phyloP scores from a whole-genome alignment of 2,888 invertebrate genomes.

The Phortica magna region DNA sequence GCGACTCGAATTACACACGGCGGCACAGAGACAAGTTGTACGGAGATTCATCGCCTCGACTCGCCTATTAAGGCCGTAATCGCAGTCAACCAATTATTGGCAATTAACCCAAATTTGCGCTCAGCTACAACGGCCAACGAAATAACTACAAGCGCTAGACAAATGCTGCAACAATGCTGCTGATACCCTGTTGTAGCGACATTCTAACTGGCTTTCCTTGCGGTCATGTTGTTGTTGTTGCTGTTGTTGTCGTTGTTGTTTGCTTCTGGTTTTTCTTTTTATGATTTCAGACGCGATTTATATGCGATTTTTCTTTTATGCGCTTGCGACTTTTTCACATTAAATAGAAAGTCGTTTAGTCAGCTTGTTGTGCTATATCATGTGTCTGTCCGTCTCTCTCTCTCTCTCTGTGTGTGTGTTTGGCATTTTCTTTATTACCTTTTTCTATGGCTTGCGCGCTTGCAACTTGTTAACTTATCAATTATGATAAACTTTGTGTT shows the following conservation, averaged over 20 bases:
- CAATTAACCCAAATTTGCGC: constrained; percentile 43
- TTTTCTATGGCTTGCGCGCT: not conserved
- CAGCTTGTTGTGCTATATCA: not conserved
- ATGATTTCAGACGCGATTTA: constrained; percentile 36
- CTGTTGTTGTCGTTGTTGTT: not conserved
- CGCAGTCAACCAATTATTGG: constrained; percentile 49
- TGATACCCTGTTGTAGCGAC: not conserved
- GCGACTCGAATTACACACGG: not conserved
- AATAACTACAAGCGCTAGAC: not conserved
- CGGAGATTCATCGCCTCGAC: no score
- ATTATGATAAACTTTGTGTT: constrained; percentile 43
- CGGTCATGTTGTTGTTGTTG: not conserved
- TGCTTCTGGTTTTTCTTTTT: constrained; percentile 33
- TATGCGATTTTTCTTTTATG: constrained; percentile 12
- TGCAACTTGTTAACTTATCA: constrained; percentile 42
- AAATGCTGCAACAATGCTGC: not conserved
- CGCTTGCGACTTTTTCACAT: constrained; percentile 32
- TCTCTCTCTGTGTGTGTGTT: not conserved
- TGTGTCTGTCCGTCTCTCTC: not conserved
- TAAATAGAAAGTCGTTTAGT: constrained; percentile 52
- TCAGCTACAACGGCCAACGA: not conserved
- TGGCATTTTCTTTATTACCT: no score
- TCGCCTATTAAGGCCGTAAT: constrained; percentile 36
- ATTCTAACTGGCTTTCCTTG: constrained; percentile 18
- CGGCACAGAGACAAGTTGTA: no score